A percentile compares a stretch with the other conserved stretches of the same genome.
Evolutionary conservation across 2,888 invertebrate genomes (phyloP).

Genomic region (Amorpha juglandis): DNA sequence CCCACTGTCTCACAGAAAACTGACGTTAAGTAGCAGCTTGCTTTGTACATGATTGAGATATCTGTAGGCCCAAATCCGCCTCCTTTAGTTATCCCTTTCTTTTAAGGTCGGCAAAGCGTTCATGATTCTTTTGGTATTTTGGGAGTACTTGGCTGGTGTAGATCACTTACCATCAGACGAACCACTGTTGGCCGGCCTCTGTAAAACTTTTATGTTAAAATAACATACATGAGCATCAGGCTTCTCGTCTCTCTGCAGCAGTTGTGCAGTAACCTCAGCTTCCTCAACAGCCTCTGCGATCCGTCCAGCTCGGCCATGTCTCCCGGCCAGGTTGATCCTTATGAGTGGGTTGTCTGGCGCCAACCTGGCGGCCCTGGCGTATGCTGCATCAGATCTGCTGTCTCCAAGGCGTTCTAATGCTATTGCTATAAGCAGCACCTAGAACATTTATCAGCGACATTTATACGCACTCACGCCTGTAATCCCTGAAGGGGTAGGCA

Average conservation of each 20-base stretch:
- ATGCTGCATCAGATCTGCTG: conserved; percentile 70
- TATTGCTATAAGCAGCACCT: conserved; percentile 74
- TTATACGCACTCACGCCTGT: too few relatives aligned
- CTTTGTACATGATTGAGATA: too few relatives aligned
- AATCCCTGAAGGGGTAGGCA: too few relatives aligned
- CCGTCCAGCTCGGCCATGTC: conserved; percentile 64
- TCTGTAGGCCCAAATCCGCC: too few relatives aligned
- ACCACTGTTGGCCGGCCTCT: too few relatives aligned
- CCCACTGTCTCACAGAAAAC: too few relatives aligned
- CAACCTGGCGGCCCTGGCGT: conserved; percentile 58
- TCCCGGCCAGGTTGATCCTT: conserved; percentile 66
- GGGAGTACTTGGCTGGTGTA: too few relatives aligned
- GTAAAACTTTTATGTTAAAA: not conserved
- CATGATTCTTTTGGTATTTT: too few relatives aligned
- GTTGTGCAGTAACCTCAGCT: conserved; percentile 49
- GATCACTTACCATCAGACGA: too few relatives aligned
- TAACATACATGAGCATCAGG: conserved; percentile 63
- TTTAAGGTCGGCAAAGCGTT: too few relatives aligned
- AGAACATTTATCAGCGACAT: not conserved
- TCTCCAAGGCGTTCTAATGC: conserved; percentile 71
- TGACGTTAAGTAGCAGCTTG: too few relatives aligned
- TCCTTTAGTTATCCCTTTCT: too few relatives aligned
- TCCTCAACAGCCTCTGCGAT: conserved; percentile 56
- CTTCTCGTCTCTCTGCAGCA: conserved; percentile 55
- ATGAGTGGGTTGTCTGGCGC: conserved; percentile 64